Base-by-base conservation (phyloP, 2,113 vertebrate genomes). In the Xenotilapia flavipinnis region DNA sequence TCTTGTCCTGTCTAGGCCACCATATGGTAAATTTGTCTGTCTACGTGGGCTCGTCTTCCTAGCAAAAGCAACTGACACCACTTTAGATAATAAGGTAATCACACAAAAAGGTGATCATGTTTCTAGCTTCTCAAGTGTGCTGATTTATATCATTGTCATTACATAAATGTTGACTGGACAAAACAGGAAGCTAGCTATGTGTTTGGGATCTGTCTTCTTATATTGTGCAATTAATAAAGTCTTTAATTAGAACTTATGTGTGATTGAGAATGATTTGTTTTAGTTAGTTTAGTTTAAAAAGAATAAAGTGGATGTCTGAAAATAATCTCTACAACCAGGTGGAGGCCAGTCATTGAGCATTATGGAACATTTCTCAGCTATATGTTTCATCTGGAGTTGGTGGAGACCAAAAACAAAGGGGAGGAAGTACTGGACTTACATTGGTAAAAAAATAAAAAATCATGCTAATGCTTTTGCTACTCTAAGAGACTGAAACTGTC, bases 61-160 rank as follows among this genome's bases (percentile, higher is more conserved):
- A 0, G 68, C 68, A 75, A 75, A 47, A 47, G 23, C 6, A 75
- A 19, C 40, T 75, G 23, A 47, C 40, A 75, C 40, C 68, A 75
- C 68, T 75, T 7, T 75, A 4, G 68, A 28, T 75, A 75, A 47
- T 75, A 75, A 75, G 9, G 68, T 75, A 45, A 75, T 47, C 68
- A 75, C 40, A 75, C 23, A 73, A 45, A 73, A 73, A 73, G 68
- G 68, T 73, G 68, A 75, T 75, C 68, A 3, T 73, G 38, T 73
- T 73, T 21, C 68, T 17, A 26, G 68, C 68, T 73, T 45, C 40
- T 75, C 21, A 17, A 17, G 13, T 75, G 13, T 56, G 33, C 21
- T 60, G 60, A 36, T 70, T 83, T 68, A 38, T 82, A 21, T 81
- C 55, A 1, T 9, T 31, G 26, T 14, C 10, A 62, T 73, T 73